These are phyloP conservation scores for Cryptotis parvus DNA, from an alignment of 2,113 vertebrate species.

Conservation along the genomic window DNA sequence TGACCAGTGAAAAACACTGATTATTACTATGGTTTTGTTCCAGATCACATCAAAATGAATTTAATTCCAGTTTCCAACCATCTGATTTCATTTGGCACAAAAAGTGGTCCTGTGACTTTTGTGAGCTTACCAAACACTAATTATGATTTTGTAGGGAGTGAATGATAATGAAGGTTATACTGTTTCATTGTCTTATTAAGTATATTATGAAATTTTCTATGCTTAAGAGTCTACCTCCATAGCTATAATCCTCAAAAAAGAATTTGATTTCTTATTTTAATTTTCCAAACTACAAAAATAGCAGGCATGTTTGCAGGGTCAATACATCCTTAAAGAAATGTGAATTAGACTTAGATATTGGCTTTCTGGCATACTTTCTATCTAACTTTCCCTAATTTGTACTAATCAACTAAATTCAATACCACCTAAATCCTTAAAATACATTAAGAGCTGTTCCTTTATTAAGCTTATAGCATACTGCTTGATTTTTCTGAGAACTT, in stretches of 20 bases:
- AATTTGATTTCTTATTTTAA: constrained; percentile 32
- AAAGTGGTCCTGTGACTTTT: constrained; percentile 49
- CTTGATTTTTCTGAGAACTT: constrained; percentile 5
- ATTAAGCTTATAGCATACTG: neutral
- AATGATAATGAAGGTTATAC: constrained; percentile 37
- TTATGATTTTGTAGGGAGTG: constrained; percentile 47
- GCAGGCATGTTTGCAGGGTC: neutral
- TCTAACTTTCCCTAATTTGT: neutral
- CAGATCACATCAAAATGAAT: constrained; percentile 64
- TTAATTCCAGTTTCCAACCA: constrained; percentile 46
- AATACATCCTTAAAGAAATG: neutral
- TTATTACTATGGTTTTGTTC: neutral
- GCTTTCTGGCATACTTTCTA: neutral
- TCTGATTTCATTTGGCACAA: constrained; percentile 52
- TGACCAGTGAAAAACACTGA: constrained; percentile 29
- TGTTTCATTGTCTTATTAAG: constrained; percentile 57
- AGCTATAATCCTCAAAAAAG: neutral
- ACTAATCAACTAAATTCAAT: constrained; percentile 14
- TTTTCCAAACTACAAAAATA: neutral
- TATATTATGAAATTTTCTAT: constrained; percentile 29
- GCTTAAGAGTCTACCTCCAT: neutral
- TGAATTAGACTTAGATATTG: neutral
- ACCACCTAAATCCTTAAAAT: neutral
- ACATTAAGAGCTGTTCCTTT: neutral
- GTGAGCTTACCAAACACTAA: constrained; percentile 56